Base-by-base conservation (phyloP, 2,113 vertebrate genomes). In the Haliaeetus leucogaster region DNA sequence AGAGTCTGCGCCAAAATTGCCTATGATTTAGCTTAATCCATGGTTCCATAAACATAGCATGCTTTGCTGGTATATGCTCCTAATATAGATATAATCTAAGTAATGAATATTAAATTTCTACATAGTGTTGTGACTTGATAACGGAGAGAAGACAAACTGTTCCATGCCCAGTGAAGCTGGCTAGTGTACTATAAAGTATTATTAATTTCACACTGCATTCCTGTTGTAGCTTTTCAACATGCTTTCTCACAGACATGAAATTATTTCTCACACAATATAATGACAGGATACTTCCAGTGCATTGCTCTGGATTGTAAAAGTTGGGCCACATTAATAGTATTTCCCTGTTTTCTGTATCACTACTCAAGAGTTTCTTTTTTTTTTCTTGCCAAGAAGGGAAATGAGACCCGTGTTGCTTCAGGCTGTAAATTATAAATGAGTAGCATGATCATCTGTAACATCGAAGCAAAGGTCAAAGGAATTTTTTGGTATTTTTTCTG, bases 381-480 rank as follows among this genome's bases (percentile, higher is more conserved):
- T 59, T 56, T 47, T 27, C 43, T 78, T 58, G 7, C 26, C 8
- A 3, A 86, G 70, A 47, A 89, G 68, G 55, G 53, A 91, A 95
- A 89, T 81, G 70, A 96, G 86, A 63, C 48, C 59, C 19, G 0
- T n/a, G 70, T 89, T 95, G 66, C 92, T 97, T 63, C 87, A 85
- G 82, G 89, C 94, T 94, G 62, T 96, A 95, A 96, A 95, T 97
- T 96, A 96, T 96, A 94, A 95, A 97, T 97, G 82, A 89, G 50
- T 68, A 90, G 80, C 70, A 52, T 88, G 85, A 90, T 95, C 80
- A 65, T 97, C 91, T 89, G 62, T 78, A 95, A 92, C 6, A 38
- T 70, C 1, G 16, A 94, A 93, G 78, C 88, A 97, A 95, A 95
- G 93, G 97, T 95, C 96, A 94, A 92, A 91, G 43, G 66, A 76